Evolutionary conservation across 2,888 invertebrate species (phyloP), one percentile per base, ranked within the genome.

Genomic region (Trilocha varians): DNA sequence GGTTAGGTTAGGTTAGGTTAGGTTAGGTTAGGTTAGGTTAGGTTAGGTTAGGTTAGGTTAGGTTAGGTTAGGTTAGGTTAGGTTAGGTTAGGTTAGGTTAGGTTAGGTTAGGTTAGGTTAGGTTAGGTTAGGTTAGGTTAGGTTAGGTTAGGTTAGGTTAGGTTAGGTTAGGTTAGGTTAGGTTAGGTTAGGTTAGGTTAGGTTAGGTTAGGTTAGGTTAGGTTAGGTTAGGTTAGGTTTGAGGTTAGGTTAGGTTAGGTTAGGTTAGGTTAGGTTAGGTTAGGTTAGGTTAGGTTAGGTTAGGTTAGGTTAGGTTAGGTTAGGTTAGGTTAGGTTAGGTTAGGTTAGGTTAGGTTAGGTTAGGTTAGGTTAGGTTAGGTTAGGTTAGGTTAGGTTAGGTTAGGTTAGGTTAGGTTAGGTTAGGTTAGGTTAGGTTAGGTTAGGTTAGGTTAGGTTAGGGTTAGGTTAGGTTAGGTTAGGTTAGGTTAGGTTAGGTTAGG

Each of bases 221-320:
- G 48, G 48, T 50, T 48, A 50, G 48, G 49, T 50, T 50, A 46
- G 43, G 45, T 47, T 48, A 47, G n/a, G n/a, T n/a, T n/a, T n/a
- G n/a, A n/a, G n/a, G n/a, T n/a, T n/a, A n/a, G n/a, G n/a, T n/a
- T n/a, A n/a, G 42, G 44, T 44, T 47, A 45, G 45, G 44, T 48
- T 47, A 47, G 45, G 48, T 50, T 50, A 48, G 45, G 48, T 50
- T 47, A 45, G 42, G 45, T 48, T 44, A 42, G 43, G 45, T 47
- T 47, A 45, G 48, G 45, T 47, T 47, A 45, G 42, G 44, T 50
- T 44, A 44, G 45, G 45, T 44, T 45, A 45, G 43, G 47, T 47
- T 43, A 46, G 48, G 52, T 54, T 52, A 52, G 49, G 49, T 50
- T 50, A 48, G 47, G 49, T 51, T n/a, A n/a, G n/a, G n/a, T n/a